A percentile compares a stretch with the other conserved stretches of the same genome.
Evolutionary conservation across 2,113 vertebrate genomes (phyloP).

Genomic region (Leiothrix lutea): DNA sequence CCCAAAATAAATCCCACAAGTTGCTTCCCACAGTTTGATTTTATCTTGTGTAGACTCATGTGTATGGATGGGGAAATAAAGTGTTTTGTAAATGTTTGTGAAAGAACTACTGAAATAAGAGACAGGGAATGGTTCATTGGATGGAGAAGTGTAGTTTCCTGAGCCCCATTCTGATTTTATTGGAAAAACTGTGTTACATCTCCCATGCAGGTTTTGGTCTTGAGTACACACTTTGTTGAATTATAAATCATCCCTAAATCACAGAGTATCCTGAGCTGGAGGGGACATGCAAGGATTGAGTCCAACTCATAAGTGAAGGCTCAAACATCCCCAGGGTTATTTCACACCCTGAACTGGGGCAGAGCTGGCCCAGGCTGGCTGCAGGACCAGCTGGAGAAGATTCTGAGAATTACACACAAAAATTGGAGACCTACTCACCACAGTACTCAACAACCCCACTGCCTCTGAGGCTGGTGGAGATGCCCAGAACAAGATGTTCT

Average conservation of each 20-base stretch:
- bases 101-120: neutral
- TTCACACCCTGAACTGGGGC: accelerated
- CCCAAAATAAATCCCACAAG: neutral
- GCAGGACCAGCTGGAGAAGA: neutral
- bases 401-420: neutral
- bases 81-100: neutral
- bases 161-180: neutral
- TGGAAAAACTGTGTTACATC: neutral
- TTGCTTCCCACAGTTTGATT: neutral
- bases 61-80: neutral
- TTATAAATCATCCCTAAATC: neutral
- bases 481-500: neutral
- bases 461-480: neutral
- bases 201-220: neutral
- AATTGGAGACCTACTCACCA: neutral
- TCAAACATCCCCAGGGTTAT: neutral
- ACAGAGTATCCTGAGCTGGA: neutral
- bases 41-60: neutral
- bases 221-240: neutral
- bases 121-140: neutral
- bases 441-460: neutral
- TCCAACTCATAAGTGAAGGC: neutral
- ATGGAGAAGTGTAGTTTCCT: neutral
- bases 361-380: neutral
- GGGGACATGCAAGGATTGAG: neutral